Conservation (phyloP, 1,140 invertebrate genomes). For the Himalopsyche phryganea region DNA sequence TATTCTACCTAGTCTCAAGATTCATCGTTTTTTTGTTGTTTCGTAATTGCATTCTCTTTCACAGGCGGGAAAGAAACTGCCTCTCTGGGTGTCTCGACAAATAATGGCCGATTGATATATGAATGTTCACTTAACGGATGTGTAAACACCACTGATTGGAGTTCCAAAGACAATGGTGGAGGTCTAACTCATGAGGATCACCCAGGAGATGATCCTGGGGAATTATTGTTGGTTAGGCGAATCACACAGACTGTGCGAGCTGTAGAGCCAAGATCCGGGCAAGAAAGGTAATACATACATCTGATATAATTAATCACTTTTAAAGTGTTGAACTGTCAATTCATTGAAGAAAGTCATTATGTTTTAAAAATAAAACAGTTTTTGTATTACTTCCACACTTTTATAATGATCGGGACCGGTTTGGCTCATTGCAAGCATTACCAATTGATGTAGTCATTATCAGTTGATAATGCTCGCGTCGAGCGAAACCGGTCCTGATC, state of each 20-base stretch:
- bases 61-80: slow-evolving; percentile 62
- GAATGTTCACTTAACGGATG: slow-evolving; percentile 75
- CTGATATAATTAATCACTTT: neutral
- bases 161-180: slow-evolving; percentile 17
- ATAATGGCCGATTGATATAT: slow-evolving; percentile 73
- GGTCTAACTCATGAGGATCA: slow-evolving; percentile 38
- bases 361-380: too few species aligned
- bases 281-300: slow-evolving; percentile 62
- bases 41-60: too few species aligned
- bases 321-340: too few species aligned
- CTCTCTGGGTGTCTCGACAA: slow-evolving; percentile 70
- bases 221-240: slow-evolving; percentile 75
- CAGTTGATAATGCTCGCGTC: too few species aligned
- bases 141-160: slow-evolving; percentile 53
- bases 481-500: too few species aligned
- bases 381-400: too few species aligned
- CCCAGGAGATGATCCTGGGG: slow-evolving; percentile 49
- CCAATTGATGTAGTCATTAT: too few species aligned
- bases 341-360: too few species aligned
- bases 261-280: slow-evolving; percentile 75
- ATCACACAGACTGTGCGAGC: slow-evolving; percentile 84
- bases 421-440: too few species aligned
- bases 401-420: too few species aligned
- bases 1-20: too few species aligned
- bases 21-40: too few species aligned